Evolutionary conservation across 2,797 vertebrate species (phyloP), one percentile per base, ranked within the genome.

Genomic region (Lagodon rhomboides): DNA sequence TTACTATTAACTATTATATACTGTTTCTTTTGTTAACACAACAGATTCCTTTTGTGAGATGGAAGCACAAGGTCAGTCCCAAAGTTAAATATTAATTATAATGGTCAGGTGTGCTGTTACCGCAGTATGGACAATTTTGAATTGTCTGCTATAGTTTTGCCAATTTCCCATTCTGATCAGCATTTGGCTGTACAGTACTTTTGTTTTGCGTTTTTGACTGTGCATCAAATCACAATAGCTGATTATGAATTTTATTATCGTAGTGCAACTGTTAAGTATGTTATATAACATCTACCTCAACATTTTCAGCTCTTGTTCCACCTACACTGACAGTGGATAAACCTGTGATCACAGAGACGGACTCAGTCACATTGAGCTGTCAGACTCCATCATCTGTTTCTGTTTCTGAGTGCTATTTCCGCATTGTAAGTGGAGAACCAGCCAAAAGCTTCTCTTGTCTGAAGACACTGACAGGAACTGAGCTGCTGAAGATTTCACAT

Each of bases 341-440:
- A 72, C n/a, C 16, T 6, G 9, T 65, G 65, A 82, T 86, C 56
- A 71, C 23, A 76, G 65, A 89, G 25, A 79, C 16, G 30, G 82
- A 82, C 17, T 73, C 75, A 43, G 83, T 90, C 53, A 73, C 69
- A 38, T 5, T 91, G 55, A 69, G 4, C 77, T 89, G 90, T 89
- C 49, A 75, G 68, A 27, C 69, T 73, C 76, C 87, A 38, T 5
- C 74, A 4, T 70, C 55, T 77, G 1, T 63, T 34, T 12, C 43
- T 60, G 46, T 58, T 34, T 10, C 34, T 61, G 0, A 65, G 3
- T 92, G 91, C 77, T 13, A 61, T 69, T 89, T 89, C 58, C 0
- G 0, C 69, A 38, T 3, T 63, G 3, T 41, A 17, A 46, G 2
- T 7, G 0, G 0, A 20, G 1, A 11, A 69, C 0, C 0, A 0